A percentile compares a stretch with the other conserved stretches of the same genome.
These are phyloP conservation scores for Myotis findleyi DNA, from an alignment of 2,797 vertebrate species.

Conservation along the genomic window DNA sequence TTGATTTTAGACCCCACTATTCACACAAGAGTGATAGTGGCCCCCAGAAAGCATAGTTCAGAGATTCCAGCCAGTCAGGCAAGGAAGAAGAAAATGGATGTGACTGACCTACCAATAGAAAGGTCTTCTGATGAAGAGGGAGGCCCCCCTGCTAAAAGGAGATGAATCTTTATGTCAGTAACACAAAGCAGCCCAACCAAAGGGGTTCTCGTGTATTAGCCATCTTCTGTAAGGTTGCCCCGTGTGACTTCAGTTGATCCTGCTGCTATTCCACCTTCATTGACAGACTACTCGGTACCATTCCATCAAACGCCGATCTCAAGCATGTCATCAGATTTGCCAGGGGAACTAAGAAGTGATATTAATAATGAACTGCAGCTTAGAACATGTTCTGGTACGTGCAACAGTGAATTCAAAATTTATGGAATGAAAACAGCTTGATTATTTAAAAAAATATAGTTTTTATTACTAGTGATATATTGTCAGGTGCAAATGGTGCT, in stretches of 20 bases:
- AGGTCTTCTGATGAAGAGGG: no score
- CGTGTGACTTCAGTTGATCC: slow-evolving; percentile 92
- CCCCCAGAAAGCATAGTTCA: no score
- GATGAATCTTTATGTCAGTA: no score
- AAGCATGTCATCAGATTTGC: slow-evolving; percentile 94
- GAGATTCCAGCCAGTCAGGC: no score
- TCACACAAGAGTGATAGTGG: no score
- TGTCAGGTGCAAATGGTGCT: slow-evolving; percentile 81
- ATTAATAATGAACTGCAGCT: slow-evolving; percentile 82
- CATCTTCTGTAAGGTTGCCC: slow-evolving; percentile 92
- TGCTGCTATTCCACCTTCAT: slow-evolving; percentile 92
- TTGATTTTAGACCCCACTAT: no score
- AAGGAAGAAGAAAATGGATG: no score
- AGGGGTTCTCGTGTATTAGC: slow-evolving; percentile 95
- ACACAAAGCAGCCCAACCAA: no score
- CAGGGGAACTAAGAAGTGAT: slow-evolving; percentile 81
- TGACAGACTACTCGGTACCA: slow-evolving; percentile 95
- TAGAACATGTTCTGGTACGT: slow-evolving; percentile 81
- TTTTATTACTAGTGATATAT: slow-evolving; percentile 78
- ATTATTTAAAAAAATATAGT: slow-evolving; percentile 80
- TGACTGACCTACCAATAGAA: no score
- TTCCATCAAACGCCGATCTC: slow-evolving; percentile 94
- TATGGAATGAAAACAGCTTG: slow-evolving; percentile 81
- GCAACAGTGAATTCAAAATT: slow-evolving; percentile 81
- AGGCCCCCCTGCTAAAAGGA: no score